Base-by-base conservation (phyloP, 2,797 vertebrate species). In the Spinus olivaceus region DNA sequence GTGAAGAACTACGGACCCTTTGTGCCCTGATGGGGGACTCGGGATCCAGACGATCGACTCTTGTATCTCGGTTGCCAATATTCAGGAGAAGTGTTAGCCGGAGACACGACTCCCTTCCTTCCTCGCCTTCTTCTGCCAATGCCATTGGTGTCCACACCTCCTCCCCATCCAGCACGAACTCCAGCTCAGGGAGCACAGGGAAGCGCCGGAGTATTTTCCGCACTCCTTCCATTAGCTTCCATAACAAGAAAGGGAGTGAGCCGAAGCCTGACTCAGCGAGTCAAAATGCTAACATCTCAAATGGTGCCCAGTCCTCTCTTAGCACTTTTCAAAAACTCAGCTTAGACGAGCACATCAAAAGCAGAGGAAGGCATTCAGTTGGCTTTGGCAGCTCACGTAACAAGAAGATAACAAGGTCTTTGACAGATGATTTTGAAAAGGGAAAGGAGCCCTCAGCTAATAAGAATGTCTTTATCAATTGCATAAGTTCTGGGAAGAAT, bases 121-220 rank as follows among this genome's bases (percentile, higher is more conserved):
- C 99, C n/a, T 99, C 99, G 0, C 99, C 99, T 5, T 99, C 99
- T 7, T 99, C 99, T 79, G 98, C 98, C 30, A 98, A 97, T 24
- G 98, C 98, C 9, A 97, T 98, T 92, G 99, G 99, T 32, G 97
- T 99, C 79, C 99, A 99, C 95, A 99, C 98, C 32, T 99, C 99
- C 20, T 99, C 99, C 3, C 99, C 99, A 6, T 99, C 99, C 96
- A 99, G 99, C 98, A 99, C 99, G 6, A 99, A 99, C 97, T 99
- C 99, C 80, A 99, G 99, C 96, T 99, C 99, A 77, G 99, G 99
- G 84, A 99, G 99, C 81, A 99, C 99, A 0, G 99, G 99, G 39
- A 99, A 99, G 86, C 98, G 99, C 3, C 97, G 99, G 86, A 99
- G 99, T 95, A 98, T 99, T 54, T 99, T 99, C 97, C 99, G 99